Evolutionary conservation across 2,797 vertebrate genomes (phyloP).

Genomic region (Naso thynnoides): DNA sequence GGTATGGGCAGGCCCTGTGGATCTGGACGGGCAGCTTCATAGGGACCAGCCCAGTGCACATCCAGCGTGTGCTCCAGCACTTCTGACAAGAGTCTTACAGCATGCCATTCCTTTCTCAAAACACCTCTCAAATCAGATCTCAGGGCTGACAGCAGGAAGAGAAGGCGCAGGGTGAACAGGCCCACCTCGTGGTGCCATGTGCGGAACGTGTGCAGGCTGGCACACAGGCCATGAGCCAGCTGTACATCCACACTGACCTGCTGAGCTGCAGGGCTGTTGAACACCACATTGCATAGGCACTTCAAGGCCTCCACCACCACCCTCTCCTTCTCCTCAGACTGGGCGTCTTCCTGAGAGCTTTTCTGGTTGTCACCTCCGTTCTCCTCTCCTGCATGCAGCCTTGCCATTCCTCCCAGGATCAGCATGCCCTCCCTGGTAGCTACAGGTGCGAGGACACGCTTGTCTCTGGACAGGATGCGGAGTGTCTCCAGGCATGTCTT

Average conservation of each 20-base stretch:
- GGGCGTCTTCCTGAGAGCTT: slow-evolving; percentile 71
- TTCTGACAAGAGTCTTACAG: slow-evolving; percentile 89
- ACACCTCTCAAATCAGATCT: slow-evolving; percentile 88
- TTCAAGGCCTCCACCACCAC: slow-evolving; percentile 97
- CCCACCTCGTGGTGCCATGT: slow-evolving; percentile 90
- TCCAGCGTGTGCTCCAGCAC: slow-evolving; percentile 93
- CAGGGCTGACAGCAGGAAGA: slow-evolving; percentile 96
- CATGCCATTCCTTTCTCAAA: slow-evolving; percentile 88
- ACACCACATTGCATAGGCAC: slow-evolving; percentile 97
- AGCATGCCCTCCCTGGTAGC: slow-evolving; percentile 93
- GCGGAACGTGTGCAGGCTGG: slow-evolving; percentile 84
- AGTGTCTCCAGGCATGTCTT: slow-evolving; percentile 94
- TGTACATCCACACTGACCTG: slow-evolving; percentile 93
- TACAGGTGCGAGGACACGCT: slow-evolving; percentile 93
- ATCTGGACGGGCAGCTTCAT: slow-evolving; percentile 87
- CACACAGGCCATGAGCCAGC: slow-evolving; percentile 90
- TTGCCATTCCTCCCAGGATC: slow-evolving; percentile 89
- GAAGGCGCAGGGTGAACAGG: slow-evolving; percentile 94
- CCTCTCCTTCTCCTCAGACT: slow-evolving; percentile 82
- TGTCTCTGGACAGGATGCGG: slow-evolving; percentile 97
- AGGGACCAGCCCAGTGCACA: slow-evolving; percentile 91
- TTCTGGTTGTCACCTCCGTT: slow-evolving; percentile 76
- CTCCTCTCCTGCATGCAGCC: slow-evolving; percentile 80
- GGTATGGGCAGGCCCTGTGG: slow-evolving; percentile 85
- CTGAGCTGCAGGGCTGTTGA: slow-evolving; percentile 94